phyloP scores from a whole-genome alignment of 2,888 invertebrate species.

The Drosophila suboccidentalis region DNA sequence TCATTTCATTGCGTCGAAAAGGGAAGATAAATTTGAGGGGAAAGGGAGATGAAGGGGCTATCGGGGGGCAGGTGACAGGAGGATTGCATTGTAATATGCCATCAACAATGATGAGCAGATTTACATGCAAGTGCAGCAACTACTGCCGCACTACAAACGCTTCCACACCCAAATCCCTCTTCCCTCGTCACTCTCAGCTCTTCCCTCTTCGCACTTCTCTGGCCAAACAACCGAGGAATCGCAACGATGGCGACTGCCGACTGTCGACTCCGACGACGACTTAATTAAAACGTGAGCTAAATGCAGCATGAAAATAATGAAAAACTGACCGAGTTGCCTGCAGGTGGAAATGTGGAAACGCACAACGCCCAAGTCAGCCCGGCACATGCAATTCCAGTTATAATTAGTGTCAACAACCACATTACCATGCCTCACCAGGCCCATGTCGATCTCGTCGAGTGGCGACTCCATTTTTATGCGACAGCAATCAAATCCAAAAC shows the following conservation, averaged over 20 bases:
- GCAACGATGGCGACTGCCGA: slow-evolving; percentile 8
- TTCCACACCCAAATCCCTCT: slow-evolving; percentile 8
- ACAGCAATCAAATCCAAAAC: slow-evolving; percentile 73
- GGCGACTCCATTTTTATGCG: slow-evolving; percentile 37
- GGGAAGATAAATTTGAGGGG: not conserved
- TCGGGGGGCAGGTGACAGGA: slow-evolving; percentile 47
- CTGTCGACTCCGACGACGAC: slow-evolving; percentile 55
- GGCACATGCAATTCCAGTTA: slow-evolving; percentile 73
- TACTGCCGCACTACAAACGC: slow-evolving; percentile 27
- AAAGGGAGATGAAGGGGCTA: not conserved
- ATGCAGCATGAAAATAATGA: slow-evolving; percentile 81
- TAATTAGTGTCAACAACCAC: slow-evolving; percentile 82
- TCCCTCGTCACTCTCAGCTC: not conserved
- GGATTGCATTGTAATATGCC: slow-evolving; percentile 76
- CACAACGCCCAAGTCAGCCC: slow-evolving; percentile 21
- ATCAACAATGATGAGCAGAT: slow-evolving; percentile 84
- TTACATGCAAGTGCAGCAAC: slow-evolving; percentile 81
- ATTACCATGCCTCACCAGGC: slow-evolving; percentile 65
- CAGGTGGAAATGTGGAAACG: slow-evolving; percentile 20
- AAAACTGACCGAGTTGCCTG: slow-evolving; percentile 74
- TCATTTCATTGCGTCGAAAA: slow-evolving; percentile 67
- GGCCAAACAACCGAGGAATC: slow-evolving; percentile 13
- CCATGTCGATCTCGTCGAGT: slow-evolving; percentile 20
- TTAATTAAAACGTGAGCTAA: slow-evolving; percentile 83
- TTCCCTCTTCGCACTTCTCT: too few relatives aligned